Evolutionary conservation across 1,140 invertebrate species (phyloP), one percentile per base, ranked within the genome.

Genomic region (Cotesia chilonis): DNA sequence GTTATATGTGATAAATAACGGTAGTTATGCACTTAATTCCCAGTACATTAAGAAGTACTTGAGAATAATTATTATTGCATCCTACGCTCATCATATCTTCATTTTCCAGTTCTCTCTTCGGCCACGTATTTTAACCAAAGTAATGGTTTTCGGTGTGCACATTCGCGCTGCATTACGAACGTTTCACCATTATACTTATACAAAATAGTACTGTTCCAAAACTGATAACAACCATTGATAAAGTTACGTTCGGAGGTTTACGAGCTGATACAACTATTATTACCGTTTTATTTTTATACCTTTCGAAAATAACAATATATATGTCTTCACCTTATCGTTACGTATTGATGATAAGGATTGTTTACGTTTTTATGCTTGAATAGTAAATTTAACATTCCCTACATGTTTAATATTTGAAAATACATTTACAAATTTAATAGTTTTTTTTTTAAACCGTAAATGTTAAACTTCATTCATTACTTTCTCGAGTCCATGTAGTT

Each of bases 51-150:
- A 67, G 68, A 64, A 51, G 64, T 52, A 52, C 47, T 66, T 51
- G 28, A 28, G 37, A 66, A 66, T 66, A 66, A 47, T 47, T 47
- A 66, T 66, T 52, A 66, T 20, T 64, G 37, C 64, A 52, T 52
- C 41, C 28, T 52, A 12, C 47, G 41, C 28, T 14, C 20, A 66
- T 66, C 41, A 66, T 66, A 66, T 66, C 64, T 66, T 52, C 64
- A 66, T 66, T 66, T 66, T 52, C 41, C 64, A 66, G 37, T 17
- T 37, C 37, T 64, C 63, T 37, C 17, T n/a, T 55, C n/a, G 17
- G 4, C n/a, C 17, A n/a, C 20, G 41, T 54, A 52, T 60, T 60
- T 60, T 41, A 66, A 51, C 41, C n/a, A 52, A 41, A 54, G 54
- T 55, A 55, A 55, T 55, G 54, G 17, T 7, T 17, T 17, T 55